These are phyloP conservation scores for Argyresthia goedartella DNA, from an alignment of 2,888 invertebrate species.

Conservation along the genomic window DNA sequence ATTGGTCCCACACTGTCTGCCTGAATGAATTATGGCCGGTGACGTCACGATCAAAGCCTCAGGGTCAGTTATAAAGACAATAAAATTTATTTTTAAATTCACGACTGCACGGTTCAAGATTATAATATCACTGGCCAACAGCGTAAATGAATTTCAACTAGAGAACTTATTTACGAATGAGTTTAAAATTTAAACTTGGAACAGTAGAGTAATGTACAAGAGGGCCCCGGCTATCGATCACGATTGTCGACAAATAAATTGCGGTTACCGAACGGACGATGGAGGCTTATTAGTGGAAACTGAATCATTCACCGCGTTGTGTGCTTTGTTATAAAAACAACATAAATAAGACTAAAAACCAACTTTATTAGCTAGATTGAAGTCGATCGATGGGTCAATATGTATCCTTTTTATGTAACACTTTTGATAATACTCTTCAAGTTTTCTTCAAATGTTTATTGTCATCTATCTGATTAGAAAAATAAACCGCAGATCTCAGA, in stretches of 20 bases:
- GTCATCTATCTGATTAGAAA: no score
- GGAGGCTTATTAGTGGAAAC: not conserved
- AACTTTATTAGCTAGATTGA: not conserved
- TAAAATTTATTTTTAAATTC: not conserved
- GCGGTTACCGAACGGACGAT: constrained; percentile 15
- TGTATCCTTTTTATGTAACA: no score
- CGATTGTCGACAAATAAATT: constrained; percentile 56
- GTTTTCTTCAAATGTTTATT: no score
- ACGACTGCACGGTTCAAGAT: not conserved
- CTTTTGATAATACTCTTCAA: no score
- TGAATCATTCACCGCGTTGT: not conserved
- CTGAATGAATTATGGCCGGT: constrained; percentile 29
- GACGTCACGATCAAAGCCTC: not conserved
- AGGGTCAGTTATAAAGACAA: no score
- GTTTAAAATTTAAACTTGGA: not conserved
- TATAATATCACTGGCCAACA: no score
- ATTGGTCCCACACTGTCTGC: constrained; percentile 58
- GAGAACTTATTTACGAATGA: no score
- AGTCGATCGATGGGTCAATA: no score
- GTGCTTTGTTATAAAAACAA: not conserved
- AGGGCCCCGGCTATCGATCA: constrained; percentile 58
- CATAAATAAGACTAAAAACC: not conserved
- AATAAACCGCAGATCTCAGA: no score
- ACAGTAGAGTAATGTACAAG: constrained; percentile 16
- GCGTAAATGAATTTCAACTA: no score